Base-by-base conservation (phyloP, 2,113 vertebrate genomes). In the Chloropsis cyanopogon region DNA sequence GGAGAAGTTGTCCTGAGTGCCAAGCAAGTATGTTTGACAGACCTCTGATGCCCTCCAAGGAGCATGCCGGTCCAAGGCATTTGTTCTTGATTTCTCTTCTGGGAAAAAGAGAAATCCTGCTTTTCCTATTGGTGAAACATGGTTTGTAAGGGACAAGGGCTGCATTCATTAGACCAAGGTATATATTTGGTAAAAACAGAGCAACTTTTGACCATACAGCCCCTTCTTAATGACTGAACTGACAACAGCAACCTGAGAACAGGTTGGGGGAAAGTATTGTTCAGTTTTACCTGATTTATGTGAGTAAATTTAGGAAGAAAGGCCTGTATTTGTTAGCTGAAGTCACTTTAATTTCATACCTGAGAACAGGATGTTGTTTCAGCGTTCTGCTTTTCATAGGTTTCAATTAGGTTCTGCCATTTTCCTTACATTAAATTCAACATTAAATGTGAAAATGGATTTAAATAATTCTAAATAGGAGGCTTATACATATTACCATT, bases 61-160 rank as follows among this genome's bases (percentile, higher is more conserved):
- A 72, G 7, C 56, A 25, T 0, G 0, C 17, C 25, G 13, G 23
- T 60, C 57, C 77, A 46, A 68, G 25, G n/a, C 5, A 61, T 72
- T 53, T 72, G 64, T 42, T 42, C 10, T 73, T 70, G 33, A 14
- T 42, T 76, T 80, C 25, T 54, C 20, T 69, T 49, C n/a, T 65
- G 46, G 47, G 24, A 44, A 56, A 12, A 57, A 57, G 42, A 49
- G 24, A 57, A 66, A 77, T 82, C 15, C 24, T 39, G n/a, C 33
- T 63, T 77, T 80, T 69, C 23, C 39, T 65, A 0, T 63, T 81
- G 26, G 16, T 63, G 35, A 71, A 70, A 20, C 10, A 3, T 15
- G 19, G 19, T 60, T 73, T 85, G 19, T 44, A 9, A 56, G 57
- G 39, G 47, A 33, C 24, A 76, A 64, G 12, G 3, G 1, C 60